Evolutionary conservation across 1,140 invertebrate species (phyloP), one percentile per base, ranked within the genome.

Genomic region (Aleiodes sp.): DNA sequence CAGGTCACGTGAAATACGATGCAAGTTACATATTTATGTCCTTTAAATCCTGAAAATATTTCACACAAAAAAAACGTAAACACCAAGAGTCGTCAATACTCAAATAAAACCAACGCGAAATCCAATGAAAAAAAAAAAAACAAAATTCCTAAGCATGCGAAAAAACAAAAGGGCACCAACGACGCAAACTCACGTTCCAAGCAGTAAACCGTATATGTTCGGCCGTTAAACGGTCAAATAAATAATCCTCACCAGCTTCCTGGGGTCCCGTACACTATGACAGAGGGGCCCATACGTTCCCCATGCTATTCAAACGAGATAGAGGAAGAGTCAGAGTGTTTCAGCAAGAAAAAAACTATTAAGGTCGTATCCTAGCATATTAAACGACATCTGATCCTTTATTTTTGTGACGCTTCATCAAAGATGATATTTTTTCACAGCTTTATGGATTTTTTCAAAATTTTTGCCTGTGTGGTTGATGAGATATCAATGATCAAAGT

Each of bases 191-290:
- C 62, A 39, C 59, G 35, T 63, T 52, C 41, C 14, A 41, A 21
- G 46, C 46, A 57, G 69, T 73, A 75, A 72, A 70, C 57, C 61
- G 52, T 67, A 67, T 67, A 65, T 64, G 67, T 35, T 33, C 57
- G 70, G 57, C 70, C 67, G 72, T 76, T 76, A 70, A 76, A 74
- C 63, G 70, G 72, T 71, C 66, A 75, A 76, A 81, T 74, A 75
- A 79, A 79, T 77, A 76, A 72, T 56, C 71, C 68, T 65, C 65
- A 31, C 61, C 60, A 52, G 62, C 63, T 73, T 72, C 65, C 73
- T 73, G 61, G 68, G 69, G 57, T 68, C 67, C 41, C 69, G 29
- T 59, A 57, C 41, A 24, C 24, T 64, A 62, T 66, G 69, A 72
- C 60, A 68, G 66, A 43, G 70, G 52, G 37, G n/a, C n/a, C n/a